Evolutionary conservation across 2,797 vertebrate genomes (phyloP).

Genomic region (Onychomys leucogaster): DNA sequence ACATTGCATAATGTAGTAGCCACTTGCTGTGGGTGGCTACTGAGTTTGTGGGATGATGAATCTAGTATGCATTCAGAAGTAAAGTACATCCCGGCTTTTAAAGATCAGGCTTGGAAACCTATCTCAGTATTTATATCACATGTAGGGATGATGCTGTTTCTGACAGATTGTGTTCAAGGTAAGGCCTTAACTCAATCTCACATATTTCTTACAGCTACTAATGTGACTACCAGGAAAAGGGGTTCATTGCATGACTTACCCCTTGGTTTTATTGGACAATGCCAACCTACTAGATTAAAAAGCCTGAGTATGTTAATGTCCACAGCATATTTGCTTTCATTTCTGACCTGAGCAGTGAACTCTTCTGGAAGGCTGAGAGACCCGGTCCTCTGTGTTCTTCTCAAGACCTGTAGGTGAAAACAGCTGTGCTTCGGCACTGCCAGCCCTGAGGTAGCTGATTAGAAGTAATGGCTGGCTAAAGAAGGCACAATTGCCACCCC

Average conservation of each 20-base stretch:
- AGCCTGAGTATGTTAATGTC: slow-evolving; percentile 4
- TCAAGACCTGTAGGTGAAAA: background rate
- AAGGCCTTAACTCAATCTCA: slow-evolving; percentile 29
- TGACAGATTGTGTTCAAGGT: background rate
- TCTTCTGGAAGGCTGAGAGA: background rate
- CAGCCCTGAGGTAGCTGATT: background rate
- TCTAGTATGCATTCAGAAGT: slow-evolving; percentile 30
- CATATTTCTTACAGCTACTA: background rate
- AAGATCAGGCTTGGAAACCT: background rate
- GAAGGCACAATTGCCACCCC: background rate
- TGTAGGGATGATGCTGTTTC: slow-evolving; percentile 37
- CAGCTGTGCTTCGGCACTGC: background rate
- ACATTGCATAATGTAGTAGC: background rate
- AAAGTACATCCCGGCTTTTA: slow-evolving; percentile 18
- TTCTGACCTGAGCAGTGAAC: background rate
- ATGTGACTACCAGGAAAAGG: background rate
- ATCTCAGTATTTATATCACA: background rate
- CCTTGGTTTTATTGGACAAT: slow-evolving; percentile 12
- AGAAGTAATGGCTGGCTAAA: background rate
- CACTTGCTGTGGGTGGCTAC: background rate
- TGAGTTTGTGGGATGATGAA: slow-evolving; percentile 25
- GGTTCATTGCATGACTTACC: background rate
- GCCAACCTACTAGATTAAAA: background rate
- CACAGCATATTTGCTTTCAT: background rate
- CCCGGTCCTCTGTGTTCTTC: background rate